Percentiles rank a stretch among this genome's conserved stretches.
Evolutionary conservation across 2,113 vertebrate genomes (phyloP).

Genomic region (Campylomormyrus tamandua): DNA sequence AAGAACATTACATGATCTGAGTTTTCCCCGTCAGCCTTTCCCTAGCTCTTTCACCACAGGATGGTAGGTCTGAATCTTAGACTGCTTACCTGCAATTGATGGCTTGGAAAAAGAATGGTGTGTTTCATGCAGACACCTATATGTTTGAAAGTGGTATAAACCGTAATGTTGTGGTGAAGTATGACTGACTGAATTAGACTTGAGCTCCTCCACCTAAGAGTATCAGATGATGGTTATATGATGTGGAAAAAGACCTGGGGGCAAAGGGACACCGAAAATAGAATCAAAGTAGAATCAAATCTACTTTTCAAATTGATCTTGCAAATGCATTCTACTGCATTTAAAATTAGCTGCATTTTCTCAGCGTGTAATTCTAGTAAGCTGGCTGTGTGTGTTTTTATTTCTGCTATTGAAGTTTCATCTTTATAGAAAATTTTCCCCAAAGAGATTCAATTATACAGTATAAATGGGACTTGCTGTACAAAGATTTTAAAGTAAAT

Average conservation of each 20-base stretch:
- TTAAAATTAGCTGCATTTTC: not conserved
- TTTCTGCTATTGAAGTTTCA: not conserved
- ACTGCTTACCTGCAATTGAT: not conserved
- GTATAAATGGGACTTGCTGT: not conserved
- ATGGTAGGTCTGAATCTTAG: not conserved
- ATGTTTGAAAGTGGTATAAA: not conserved
- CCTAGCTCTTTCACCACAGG: not conserved
- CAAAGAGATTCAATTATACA: not conserved
- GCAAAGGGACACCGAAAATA: conserved; percentile 44
- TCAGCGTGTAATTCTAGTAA: not conserved
- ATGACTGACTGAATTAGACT: not conserved
- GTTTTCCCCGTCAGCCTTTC: not conserved
- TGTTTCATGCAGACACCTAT: not conserved
- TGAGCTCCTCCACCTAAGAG: not conserved
- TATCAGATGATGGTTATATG: conserved; percentile 45
- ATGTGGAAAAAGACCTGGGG: conserved; percentile 64
- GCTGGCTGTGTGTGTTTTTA: not conserved
- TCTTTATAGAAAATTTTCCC: not conserved
- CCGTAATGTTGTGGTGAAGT: not conserved
- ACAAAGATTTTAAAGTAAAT: not conserved
- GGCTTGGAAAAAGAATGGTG: not conserved
- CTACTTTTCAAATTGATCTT: conserved; percentile 34
- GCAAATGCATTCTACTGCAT: conserved; percentile 40
- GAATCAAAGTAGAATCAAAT: conserved; percentile 51
- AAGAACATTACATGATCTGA: not conserved